Conservation (phyloP, 1,140 invertebrate genomes). For the Littorina saxatilis region DNA sequence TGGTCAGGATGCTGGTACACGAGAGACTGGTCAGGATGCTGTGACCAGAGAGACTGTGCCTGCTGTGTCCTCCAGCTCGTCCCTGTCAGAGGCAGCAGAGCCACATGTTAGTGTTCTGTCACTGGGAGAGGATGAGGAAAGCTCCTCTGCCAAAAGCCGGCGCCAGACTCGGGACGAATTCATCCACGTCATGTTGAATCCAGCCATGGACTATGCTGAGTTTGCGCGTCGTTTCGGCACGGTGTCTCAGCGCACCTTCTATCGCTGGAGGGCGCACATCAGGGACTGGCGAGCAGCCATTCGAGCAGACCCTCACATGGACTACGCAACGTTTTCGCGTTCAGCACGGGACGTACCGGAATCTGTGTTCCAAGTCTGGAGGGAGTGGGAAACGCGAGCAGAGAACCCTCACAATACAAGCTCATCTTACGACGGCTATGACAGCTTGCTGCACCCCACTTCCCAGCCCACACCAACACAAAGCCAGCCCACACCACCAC, state of each 20-base stretch:
- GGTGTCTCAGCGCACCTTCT: constrained; percentile 43
- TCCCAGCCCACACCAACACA: neutral
- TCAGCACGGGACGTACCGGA: constrained; percentile 35
- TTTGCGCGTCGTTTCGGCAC: constrained; percentile 37
- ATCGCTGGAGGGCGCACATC: constrained; percentile 41
- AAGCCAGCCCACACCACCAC: neutral
- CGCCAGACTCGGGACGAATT: constrained; percentile 38
- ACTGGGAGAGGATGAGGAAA: constrained; percentile 12
- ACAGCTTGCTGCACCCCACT: neutral
- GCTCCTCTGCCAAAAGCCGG: neutral
- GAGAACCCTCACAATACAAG: neutral
- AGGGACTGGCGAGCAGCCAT: constrained; percentile 31
- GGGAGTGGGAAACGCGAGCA: neutral
- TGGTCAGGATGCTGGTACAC: too few relatives aligned
- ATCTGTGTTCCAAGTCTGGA: constrained; percentile 41
- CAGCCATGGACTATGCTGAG: constrained; percentile 40
- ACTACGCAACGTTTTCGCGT: constrained; percentile 40
- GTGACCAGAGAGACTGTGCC: neutral
- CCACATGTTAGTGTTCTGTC: neutral
- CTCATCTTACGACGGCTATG: neutral
- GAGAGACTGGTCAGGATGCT: neutral
- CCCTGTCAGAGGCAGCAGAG: neutral
- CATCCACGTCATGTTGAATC: constrained; percentile 42
- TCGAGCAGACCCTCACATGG: constrained; percentile 36
- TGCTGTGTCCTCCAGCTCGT: too few relatives aligned